Conservation (phyloP, 2,888 invertebrate genomes). For the Digitonthophagus gazella region DNA sequence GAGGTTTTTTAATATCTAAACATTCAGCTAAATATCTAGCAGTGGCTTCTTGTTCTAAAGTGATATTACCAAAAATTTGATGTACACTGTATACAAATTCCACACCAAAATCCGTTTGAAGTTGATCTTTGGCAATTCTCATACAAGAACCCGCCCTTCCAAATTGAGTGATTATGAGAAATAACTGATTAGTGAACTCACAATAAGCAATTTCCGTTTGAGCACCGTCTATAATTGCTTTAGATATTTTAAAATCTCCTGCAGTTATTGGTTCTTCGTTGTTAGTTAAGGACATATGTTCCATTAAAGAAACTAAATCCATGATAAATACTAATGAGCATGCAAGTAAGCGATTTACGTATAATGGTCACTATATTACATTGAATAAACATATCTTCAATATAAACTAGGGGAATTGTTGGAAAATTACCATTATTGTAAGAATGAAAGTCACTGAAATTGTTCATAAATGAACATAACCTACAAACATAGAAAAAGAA, state of each 20-base stretch:
- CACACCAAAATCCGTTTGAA: constrained; percentile 55
- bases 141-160: constrained; percentile 65
- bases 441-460: no score
- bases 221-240: constrained; percentile 53
- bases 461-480: no score
- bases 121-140: constrained; percentile 59
- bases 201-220: constrained; percentile 63
- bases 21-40: constrained; percentile 65
- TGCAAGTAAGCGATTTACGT: no score
- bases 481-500: no score
- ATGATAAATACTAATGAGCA: no score
- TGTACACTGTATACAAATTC: constrained; percentile 58
- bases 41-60: constrained; percentile 63
- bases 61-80: constrained; percentile 66
- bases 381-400: no score
- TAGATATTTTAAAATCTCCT: background rate
- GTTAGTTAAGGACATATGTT: background rate
- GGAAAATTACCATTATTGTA: no score
- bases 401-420: no score
- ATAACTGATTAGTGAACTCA: constrained; percentile 59
- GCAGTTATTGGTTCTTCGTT: background rate
- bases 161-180: constrained; percentile 65
- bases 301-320: constrained; percentile 8
- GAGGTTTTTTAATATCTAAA: constrained; percentile 59
- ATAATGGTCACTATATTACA: no score